These are phyloP conservation scores for Cercopithecus mitis DNA, from an alignment of 2,797 vertebrate genomes.

Conservation along the genomic window DNA sequence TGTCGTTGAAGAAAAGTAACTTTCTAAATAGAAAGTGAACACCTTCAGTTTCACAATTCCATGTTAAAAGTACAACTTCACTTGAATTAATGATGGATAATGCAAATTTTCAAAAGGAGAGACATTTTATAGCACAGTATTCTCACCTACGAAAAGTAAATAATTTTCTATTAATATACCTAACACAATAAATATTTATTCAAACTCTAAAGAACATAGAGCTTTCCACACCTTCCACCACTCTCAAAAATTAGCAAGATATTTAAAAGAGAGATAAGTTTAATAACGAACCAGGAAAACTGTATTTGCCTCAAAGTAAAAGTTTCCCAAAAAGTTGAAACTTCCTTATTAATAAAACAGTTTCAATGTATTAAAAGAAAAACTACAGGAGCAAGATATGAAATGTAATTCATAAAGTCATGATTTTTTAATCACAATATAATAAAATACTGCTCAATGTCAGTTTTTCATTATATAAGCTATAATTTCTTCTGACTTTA, in stretches of 20 bases:
- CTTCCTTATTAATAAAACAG: constrained; percentile 77
- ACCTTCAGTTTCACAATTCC: neutral
- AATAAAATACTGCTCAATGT: constrained; percentile 57
- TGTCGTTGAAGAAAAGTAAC: neutral
- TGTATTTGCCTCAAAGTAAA: constrained; percentile 59
- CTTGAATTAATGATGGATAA: neutral
- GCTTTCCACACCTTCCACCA: neutral
- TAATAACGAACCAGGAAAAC: constrained; percentile 47
- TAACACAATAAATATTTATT: neutral
- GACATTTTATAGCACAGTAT: neutral
- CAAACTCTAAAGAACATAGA: neutral
- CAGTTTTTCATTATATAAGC: constrained; percentile 48
- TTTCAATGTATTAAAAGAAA: constrained; percentile 69
- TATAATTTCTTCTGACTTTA: constrained; percentile 43
- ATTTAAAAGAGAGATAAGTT: constrained; percentile 44
- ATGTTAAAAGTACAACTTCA: neutral
- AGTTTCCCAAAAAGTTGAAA: constrained; percentile 36
- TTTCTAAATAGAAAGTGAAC: neutral
- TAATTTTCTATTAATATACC: neutral
- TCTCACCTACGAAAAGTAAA: neutral
- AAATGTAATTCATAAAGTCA: constrained; percentile 69
- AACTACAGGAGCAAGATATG: constrained; percentile 51
- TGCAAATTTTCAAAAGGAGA: neutral
- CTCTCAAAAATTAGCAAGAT: constrained; percentile 40
- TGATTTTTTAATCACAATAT: constrained; percentile 76